phyloP scores from a whole-genome alignment of 2,113 vertebrate species.

The Rissa tridactyla region DNA sequence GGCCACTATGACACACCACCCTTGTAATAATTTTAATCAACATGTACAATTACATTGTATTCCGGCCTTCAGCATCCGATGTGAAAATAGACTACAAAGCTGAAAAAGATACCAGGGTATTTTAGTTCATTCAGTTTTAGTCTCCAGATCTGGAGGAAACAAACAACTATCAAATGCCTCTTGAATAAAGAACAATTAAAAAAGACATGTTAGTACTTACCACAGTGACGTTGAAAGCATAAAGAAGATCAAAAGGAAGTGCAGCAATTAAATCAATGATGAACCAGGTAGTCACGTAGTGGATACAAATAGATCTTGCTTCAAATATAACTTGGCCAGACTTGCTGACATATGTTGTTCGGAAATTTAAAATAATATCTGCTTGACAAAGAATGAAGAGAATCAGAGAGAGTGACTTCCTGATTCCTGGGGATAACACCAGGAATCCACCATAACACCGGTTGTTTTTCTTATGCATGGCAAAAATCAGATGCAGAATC shows the following conservation, averaged over 20 bases:
- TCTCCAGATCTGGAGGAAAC: not conserved
- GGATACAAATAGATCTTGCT: slow-evolving; percentile 96
- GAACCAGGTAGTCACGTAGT: slow-evolving; percentile 98
- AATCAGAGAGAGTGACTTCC: not conserved
- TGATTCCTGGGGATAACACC: not conserved
- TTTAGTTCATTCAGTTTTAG: not conserved
- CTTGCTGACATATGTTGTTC: slow-evolving; percentile 97
- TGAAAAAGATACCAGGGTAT: not conserved
- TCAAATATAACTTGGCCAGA: slow-evolving; percentile 98
- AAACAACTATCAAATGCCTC: rapidly evolving
- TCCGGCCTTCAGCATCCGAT: not conserved
- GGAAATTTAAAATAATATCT: slow-evolving; percentile 98
- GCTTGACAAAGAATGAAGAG: slow-evolving; percentile 60
- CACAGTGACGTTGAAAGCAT: slow-evolving; percentile 97
- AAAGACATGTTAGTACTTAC: slow-evolving; percentile 76
- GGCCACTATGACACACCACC: not conserved
- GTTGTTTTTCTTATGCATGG: not conserved
- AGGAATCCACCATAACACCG: not conserved
- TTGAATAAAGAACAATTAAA: not conserved
- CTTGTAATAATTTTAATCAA: not conserved
- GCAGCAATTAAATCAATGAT: slow-evolving; percentile 97
- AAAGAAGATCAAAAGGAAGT: slow-evolving; percentile 96
- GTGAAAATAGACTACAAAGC: not conserved
- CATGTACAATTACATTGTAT: not conserved
- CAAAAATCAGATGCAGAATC: not conserved